These are phyloP conservation scores for Panopea generosa DNA, from an alignment of 2,888 invertebrate species.

Conservation along the genomic window DNA sequence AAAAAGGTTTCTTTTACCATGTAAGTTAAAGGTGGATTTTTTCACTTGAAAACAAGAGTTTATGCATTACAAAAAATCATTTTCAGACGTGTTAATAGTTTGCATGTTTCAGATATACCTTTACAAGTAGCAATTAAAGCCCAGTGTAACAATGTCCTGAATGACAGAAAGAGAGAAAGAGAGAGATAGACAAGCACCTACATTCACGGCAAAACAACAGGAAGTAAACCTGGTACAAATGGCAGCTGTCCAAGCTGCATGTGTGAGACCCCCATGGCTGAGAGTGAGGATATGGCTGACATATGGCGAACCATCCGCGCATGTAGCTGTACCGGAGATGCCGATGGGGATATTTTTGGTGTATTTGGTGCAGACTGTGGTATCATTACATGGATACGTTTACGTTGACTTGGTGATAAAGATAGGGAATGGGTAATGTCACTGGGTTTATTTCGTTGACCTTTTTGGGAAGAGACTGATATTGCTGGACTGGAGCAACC, in stretches of 20 bases:
- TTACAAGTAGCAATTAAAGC: too few species aligned
- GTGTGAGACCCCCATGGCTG: conserved; percentile 22
- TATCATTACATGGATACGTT: conserved; percentile 9
- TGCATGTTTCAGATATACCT: too few species aligned
- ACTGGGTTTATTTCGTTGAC: background rate
- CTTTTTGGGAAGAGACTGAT: too few species aligned
- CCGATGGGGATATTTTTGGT: conserved; percentile 25
- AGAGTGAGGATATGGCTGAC: conserved; percentile 22
- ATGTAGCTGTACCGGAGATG: conserved; percentile 50
- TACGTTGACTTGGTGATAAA: conserved; percentile 18
- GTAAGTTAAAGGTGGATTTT: too few species aligned
- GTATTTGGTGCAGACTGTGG: conserved; percentile 20
- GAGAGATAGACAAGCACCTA: conserved; percentile 4
- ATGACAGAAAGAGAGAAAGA: background rate
- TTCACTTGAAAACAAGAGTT: too few species aligned
- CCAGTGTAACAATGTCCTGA: conserved; percentile 1
- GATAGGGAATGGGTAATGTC: background rate
- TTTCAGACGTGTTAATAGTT: too few species aligned
- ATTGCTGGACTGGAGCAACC: background rate
- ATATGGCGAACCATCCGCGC: conserved; percentile 36
- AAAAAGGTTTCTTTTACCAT: too few species aligned
- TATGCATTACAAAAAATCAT: too few species aligned
- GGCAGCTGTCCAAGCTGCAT: conserved; percentile 14
- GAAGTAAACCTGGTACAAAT: conserved; percentile 34
- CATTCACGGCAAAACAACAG: conserved; percentile 25